A percentile compares a stretch with the other conserved stretches of the same genome.
These are phyloP conservation scores for Acanthisitta chloris DNA, from an alignment of 2,113 vertebrate genomes.

Conservation along the genomic window DNA sequence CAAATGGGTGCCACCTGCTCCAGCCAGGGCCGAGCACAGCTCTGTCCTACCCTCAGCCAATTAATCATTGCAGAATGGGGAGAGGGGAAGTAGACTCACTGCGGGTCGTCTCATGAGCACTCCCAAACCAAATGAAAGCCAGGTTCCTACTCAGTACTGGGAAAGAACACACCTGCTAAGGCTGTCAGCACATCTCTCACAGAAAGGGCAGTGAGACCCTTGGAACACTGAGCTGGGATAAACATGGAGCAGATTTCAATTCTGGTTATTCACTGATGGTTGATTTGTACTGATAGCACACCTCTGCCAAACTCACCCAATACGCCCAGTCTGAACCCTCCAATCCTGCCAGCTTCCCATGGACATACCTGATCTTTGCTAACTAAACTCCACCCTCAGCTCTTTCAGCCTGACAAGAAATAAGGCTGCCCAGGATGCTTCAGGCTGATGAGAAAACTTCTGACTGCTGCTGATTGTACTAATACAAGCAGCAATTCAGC, in stretches of 20 bases:
- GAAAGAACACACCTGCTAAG: not conserved
- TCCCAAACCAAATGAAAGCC: not conserved
- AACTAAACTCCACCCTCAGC: not conserved
- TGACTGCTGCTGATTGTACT: not conserved
- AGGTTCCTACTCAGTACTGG: not conserved
- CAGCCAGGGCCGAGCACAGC: not conserved
- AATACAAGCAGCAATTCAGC: not conserved
- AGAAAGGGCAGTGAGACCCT: not conserved
- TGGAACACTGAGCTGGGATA: not conserved
- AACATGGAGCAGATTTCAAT: not conserved
- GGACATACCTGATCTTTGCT: not conserved
- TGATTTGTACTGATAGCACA: rapidly evolving
- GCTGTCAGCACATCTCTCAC: not conserved
- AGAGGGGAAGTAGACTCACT: not conserved
- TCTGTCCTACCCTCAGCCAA: not conserved
- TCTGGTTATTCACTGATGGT: not conserved
- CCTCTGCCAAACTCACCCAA: not conserved
- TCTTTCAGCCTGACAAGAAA: not conserved
- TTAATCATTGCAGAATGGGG: not conserved
- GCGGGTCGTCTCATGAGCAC: not conserved
- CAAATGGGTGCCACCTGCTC: not conserved
- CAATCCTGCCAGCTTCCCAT: not conserved
- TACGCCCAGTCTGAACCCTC: not conserved
- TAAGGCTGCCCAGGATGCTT: not conserved
- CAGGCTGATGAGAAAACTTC: not conserved